These are phyloP conservation scores for Thripadectes ignobilis DNA, from an alignment of 2,797 vertebrate genomes.

Conservation along the genomic window DNA sequence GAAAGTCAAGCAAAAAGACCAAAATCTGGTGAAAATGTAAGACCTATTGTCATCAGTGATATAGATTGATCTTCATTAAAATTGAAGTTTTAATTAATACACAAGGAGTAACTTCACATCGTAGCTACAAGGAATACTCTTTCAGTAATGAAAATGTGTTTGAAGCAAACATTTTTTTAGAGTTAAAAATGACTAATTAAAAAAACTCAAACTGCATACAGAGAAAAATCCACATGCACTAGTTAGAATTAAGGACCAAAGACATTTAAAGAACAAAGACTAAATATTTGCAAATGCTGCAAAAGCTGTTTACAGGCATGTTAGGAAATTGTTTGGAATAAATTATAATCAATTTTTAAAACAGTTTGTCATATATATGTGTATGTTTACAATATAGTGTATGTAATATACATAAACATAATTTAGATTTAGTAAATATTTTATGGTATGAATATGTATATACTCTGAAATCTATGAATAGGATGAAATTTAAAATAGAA, in stretches of 20 bases:
- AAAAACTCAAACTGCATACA: neutral
- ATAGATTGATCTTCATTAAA: neutral
- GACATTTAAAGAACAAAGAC: neutral
- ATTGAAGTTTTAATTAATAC: neutral
- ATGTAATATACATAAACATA: neutral
- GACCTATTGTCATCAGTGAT: neutral
- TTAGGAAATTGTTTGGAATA: neutral
- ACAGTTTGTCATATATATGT: neutral
- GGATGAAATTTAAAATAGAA: neutral
- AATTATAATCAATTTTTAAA: neutral
- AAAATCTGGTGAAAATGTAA: neutral
- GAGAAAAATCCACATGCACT: fast-evolving
- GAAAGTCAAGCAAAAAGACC: neutral
- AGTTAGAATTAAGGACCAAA: neutral
- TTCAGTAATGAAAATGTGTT: neutral
- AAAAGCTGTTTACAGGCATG: neutral
- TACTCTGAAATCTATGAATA: neutral
- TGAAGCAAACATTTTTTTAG: neutral
- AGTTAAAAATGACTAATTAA: neutral
- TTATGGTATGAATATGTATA: neutral
- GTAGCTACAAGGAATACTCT: neutral
- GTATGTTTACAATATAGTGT: neutral
- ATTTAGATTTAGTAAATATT: neutral
- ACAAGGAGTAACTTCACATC: neutral
- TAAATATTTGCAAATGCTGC: neutral